Conservation (phyloP, 2,113 vertebrate species). For the Dasyurus viverrinus region DNA sequence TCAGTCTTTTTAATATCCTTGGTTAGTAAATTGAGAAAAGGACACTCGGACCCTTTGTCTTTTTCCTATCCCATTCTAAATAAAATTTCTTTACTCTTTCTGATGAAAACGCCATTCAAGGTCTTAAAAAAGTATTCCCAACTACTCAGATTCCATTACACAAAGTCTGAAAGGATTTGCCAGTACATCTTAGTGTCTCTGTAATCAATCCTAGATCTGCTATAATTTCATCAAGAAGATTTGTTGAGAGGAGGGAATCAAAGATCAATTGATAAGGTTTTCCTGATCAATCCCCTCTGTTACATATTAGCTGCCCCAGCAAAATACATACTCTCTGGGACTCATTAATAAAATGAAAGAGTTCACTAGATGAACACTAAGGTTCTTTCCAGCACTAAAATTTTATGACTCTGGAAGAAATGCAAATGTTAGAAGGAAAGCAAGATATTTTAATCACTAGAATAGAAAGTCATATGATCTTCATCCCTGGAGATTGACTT, state of each 20-base stretch:
- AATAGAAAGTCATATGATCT: conserved; percentile 3
- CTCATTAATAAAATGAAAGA: conserved; percentile 20
- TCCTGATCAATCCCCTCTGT: background rate
- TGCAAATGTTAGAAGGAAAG: background rate
- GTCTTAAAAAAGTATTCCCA: background rate
- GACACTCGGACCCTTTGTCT: background rate
- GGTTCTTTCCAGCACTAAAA: background rate
- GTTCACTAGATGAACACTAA: background rate
- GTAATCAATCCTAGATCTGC: background rate
- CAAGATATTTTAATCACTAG: background rate
- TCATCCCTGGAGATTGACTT: conserved; percentile 32
- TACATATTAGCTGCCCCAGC: background rate
- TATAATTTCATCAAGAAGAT: background rate
- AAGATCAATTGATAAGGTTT: background rate
- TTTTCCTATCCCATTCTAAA: background rate
- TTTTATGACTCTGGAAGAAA: conserved; percentile 3
- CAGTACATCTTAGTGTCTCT: background rate
- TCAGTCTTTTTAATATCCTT: background rate
- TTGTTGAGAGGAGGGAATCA: background rate
- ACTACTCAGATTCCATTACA: background rate
- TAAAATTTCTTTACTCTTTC: background rate
- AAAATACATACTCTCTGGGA: background rate
- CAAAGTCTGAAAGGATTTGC: background rate
- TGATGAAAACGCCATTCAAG: background rate
- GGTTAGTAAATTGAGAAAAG: background rate